phyloP scores from a whole-genome alignment of 64 coral and sea anemone species.

The Pocillopora damicornis region DNA sequence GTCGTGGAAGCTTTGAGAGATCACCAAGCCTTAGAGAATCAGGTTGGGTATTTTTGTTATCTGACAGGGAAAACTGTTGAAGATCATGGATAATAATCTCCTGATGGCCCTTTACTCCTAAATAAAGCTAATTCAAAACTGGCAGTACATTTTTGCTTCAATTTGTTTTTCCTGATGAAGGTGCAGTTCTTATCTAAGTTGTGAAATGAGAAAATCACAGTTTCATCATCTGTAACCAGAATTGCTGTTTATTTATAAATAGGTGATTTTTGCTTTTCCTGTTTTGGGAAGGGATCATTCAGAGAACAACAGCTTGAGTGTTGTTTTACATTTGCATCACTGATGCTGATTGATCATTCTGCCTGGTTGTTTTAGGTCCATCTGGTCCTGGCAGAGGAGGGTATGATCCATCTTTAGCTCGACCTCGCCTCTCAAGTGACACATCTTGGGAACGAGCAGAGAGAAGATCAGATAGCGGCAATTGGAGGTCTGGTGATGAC shows the following conservation, averaged over 20 bases:
- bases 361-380: constrained; percentile 14
- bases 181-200: no score
- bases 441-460: constrained; percentile 76
- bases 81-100: no score
- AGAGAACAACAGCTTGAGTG: no score
- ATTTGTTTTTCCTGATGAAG: no score
- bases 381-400: constrained; percentile 60
- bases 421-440: constrained; percentile 79
- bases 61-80: neutral
- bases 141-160: no score
- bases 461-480: constrained; percentile 47
- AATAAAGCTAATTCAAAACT: no score
- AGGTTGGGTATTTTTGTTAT: constrained; percentile 9
- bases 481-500: constrained; percentile 85
- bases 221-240: no score
- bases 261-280: no score
- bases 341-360: neutral
- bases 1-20: constrained; percentile 43
- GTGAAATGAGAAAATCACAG: no score
- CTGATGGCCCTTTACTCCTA: no score
- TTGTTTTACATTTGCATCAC: neutral
- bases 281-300: no score
- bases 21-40: constrained; percentile 37
- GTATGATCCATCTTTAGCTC: constrained; percentile 78
- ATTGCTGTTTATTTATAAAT: no score